Conservation (phyloP, 2,113 vertebrate species). For the Dicentrarchus labrax region DNA sequence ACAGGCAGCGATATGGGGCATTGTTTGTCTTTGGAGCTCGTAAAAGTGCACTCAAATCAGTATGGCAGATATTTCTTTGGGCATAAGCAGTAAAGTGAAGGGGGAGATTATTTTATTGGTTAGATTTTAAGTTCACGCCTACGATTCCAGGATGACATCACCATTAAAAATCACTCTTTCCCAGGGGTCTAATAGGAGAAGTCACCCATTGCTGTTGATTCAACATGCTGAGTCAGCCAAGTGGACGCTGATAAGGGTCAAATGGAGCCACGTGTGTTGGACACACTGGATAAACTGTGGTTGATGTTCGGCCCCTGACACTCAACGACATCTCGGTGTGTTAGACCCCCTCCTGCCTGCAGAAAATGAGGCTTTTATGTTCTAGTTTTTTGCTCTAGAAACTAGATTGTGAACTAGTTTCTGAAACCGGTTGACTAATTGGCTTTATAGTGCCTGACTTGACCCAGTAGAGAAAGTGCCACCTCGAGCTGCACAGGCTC, state of each 20-base stretch:
- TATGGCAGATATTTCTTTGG: too few species aligned
- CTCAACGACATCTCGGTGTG: not conserved
- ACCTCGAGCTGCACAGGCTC: not conserved
- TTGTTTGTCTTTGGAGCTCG: too few species aligned
- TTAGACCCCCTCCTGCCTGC: not conserved
- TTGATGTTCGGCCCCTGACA: not conserved
- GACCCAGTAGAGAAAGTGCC: not conserved
- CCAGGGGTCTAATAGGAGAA: too few species aligned
- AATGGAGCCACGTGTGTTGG: not conserved
- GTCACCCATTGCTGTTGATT: not conserved
- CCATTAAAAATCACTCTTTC: too few species aligned
- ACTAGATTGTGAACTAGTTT: conserved; percentile 37
- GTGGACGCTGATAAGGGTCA: not conserved
- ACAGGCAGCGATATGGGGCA: too few species aligned
- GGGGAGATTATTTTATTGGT: too few species aligned
- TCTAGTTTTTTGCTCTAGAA: conserved; percentile 35
- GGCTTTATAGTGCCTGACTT: not conserved
- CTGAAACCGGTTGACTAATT: conserved; percentile 35
- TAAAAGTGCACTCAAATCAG: too few species aligned
- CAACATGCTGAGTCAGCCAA: not conserved
- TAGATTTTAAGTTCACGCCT: too few species aligned
- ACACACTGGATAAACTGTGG: not conserved
- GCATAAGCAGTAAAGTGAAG: too few species aligned
- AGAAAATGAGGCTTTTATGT: conserved; percentile 12
- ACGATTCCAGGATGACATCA: too few species aligned